Evolutionary conservation across 2,888 invertebrate species (phyloP).

Genomic region (Nomada fucata): DNA sequence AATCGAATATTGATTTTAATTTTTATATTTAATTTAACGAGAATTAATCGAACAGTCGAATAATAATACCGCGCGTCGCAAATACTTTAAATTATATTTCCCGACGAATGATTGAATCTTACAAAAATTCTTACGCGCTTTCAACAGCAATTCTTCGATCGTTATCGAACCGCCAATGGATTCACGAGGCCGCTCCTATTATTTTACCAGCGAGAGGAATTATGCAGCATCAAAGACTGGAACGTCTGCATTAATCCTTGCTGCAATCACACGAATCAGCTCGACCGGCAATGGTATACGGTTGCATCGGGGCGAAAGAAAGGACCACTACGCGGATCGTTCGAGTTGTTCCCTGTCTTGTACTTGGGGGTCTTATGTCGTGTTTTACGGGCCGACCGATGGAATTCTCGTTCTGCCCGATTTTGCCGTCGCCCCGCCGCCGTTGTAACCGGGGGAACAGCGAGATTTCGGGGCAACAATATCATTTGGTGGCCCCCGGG

Average conservation of each 20-base stretch:
- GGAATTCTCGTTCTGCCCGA: conserved; percentile 51
- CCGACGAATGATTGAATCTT: too few species aligned
- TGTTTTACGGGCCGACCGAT: conserved; percentile 51
- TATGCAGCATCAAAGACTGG: background rate
- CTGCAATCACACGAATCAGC: background rate
- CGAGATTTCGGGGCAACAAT: conserved; percentile 74
- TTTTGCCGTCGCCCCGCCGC: conserved; percentile 41
- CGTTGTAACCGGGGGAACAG: conserved; percentile 46
- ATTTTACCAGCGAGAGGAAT: too few species aligned
- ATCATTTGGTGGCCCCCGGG: conserved; percentile 70
- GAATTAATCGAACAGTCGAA: too few species aligned
- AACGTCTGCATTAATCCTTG: background rate
- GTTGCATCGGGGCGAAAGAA: conserved; percentile 10
- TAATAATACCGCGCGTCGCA: too few species aligned
- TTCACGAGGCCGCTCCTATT: too few species aligned
- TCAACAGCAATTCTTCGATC: too few species aligned
- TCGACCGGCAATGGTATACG: conserved; percentile 23
- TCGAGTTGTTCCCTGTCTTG: conserved; percentile 53
- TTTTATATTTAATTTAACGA: too few species aligned
- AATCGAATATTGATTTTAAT: background rate
- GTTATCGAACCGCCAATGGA: too few species aligned
- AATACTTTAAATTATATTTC: too few species aligned
- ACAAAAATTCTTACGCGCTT: too few species aligned
- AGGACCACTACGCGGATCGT: conserved; percentile 30
- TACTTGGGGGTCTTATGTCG: conserved; percentile 54